Base-by-base conservation (phyloP, 2,888 invertebrate genomes). In the Orchesellides sinensis region DNA sequence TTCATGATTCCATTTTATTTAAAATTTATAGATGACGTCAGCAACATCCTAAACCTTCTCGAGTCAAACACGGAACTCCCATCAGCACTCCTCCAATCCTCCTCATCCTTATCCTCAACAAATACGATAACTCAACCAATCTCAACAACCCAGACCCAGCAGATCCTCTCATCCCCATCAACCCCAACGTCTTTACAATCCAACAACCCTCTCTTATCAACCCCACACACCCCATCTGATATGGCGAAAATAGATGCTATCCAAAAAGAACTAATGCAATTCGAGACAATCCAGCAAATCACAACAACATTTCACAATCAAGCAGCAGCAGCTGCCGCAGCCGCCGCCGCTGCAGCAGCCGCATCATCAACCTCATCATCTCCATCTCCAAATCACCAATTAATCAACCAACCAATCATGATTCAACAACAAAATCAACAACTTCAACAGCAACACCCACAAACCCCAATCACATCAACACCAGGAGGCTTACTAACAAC, bases 251-350 rank as follows among this genome's bases (percentile, higher is more conserved):
- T 98, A 85, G 95, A 94, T 89, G 96, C 95, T 61, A 98, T 98
- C 89, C 95, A 96, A 89, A 95, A 96, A 90, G 95, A 95, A 88
- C 92, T 98, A 89, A 98, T 98, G 97, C 94, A 94, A 89, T 95
- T 93, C 89, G 96, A 96, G 90, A 93, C 93, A 82, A 91, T 90
- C 75, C 75, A 75, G 17, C 75, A 75, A 32, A 92, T 91, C 73
- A 83, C 81, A 29, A 66, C 77, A 21, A 78, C 70, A 52, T 27
- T 78, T 25, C 69, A 69, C 54, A 70, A 70, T 78, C 69, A 79
- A 49, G 78, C 78, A 14, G 61, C 69, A n/a, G 56, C 69, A 14
- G 27, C 56, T 2, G 35, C 54, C 17, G 52, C 65, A 8, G 59
- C 61, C 10, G 32, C 52, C 10, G 49, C 27, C 56, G 49, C 83